Percentiles rank a stretch among this genome's conserved stretches.
These are phyloP conservation scores for Chelonus formosanus DNA, from an alignment of 2,888 invertebrate genomes.

Conservation along the genomic window DNA sequence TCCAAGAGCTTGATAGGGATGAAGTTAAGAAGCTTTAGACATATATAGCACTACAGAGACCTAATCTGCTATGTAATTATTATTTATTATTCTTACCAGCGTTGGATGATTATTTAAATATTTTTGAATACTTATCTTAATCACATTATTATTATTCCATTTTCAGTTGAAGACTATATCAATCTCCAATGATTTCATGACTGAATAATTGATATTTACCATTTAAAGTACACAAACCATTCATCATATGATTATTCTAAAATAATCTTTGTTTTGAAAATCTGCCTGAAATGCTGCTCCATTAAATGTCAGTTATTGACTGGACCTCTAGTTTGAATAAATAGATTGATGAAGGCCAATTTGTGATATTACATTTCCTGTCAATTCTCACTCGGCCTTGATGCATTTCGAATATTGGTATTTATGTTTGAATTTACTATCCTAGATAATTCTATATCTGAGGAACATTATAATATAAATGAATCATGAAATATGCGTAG, in stretches of 20 bases:
- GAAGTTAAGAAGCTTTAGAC: too few relatives aligned
- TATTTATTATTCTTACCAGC: too few relatives aligned
- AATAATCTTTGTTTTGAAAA: slow-evolving; percentile 3
- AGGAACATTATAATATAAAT: slow-evolving; percentile 5
- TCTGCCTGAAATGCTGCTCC: slow-evolving; percentile 4
- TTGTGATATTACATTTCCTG: slow-evolving; percentile 40
- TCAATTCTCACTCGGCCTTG: slow-evolving; percentile 37
- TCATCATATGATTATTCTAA: background rate
- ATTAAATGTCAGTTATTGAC: slow-evolving; percentile 1
- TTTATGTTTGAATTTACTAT: slow-evolving; percentile 10
- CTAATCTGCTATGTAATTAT: too few relatives aligned
- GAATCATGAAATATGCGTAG: slow-evolving; percentile 8
- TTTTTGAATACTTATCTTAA: too few relatives aligned
- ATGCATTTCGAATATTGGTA: slow-evolving; percentile 30
- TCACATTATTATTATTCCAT: too few relatives aligned
- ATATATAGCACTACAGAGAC: too few relatives aligned
- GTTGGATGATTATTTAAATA: too few relatives aligned
- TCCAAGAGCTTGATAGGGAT: too few relatives aligned
- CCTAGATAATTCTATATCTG: background rate
- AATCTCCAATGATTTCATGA: too few relatives aligned
- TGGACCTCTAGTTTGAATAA: slow-evolving; percentile 16
- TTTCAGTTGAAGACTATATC: too few relatives aligned
- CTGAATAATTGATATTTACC: too few relatives aligned
- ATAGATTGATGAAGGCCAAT: slow-evolving; percentile 21
- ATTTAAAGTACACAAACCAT: background rate